phyloP scores from a whole-genome alignment of 2,797 vertebrate species.

The Anisognathus igniventris region DNA sequence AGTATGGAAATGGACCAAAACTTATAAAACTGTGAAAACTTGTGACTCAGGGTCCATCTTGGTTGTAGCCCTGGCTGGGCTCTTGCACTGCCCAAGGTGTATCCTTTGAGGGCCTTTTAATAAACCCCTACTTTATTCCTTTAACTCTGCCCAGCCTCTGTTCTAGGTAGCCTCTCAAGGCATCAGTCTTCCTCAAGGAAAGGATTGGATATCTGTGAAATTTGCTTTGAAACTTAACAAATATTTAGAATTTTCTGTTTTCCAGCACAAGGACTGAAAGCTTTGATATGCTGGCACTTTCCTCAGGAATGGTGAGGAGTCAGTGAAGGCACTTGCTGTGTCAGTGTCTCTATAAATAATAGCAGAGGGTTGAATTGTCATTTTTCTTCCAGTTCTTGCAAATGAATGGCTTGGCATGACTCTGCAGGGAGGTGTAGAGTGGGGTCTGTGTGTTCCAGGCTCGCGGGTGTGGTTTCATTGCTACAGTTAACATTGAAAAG shows the following conservation, averaged over 20 bases:
- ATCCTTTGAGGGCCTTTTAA: neutral
- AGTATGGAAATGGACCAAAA: neutral
- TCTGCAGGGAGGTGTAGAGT: neutral
- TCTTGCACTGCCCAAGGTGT: neutral
- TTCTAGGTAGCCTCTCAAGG: neutral
- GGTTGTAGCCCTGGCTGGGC: accelerated
- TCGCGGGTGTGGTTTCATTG: neutral
- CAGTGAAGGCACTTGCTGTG: neutral
- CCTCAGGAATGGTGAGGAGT: neutral
- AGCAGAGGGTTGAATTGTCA: neutral
- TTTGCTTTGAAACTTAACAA: neutral
- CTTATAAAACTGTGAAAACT: neutral
- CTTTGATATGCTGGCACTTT: neutral
- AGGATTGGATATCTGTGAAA: neutral
- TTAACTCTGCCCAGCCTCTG: neutral
- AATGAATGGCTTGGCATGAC: neutral
- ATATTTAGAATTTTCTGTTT: neutral
- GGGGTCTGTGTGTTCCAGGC: neutral
- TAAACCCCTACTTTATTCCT: neutral
- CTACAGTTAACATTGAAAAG: neutral
- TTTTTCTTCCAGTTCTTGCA: neutral
- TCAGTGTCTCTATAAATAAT: neutral
- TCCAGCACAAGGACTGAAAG: neutral
- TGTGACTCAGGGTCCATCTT: neutral
- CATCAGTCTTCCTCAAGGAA: neutral